Evolutionary conservation across 2,888 invertebrate species (phyloP).

Genomic region (Hemithea aestivaria): DNA sequence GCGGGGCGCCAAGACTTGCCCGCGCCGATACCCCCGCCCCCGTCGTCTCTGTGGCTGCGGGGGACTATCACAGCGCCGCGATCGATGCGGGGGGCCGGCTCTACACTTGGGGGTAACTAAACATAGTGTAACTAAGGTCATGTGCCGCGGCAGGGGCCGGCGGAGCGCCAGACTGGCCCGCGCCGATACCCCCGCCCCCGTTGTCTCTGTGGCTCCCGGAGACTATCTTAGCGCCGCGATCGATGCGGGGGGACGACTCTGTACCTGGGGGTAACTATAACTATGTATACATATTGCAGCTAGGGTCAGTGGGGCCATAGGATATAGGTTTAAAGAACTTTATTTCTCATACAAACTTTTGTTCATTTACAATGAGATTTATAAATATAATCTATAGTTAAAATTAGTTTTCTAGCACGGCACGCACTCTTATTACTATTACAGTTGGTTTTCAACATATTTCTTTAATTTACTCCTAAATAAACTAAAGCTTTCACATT

Average conservation of each 20-base stretch:
- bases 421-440: no score
- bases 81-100: conserved; percentile 87
- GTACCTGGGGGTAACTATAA: conserved; percentile 97
- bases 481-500: no score
- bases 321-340: no score
- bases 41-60: conserved; percentile 85
- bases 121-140: no score
- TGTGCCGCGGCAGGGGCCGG: conserved; percentile 81
- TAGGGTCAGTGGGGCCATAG: no score
- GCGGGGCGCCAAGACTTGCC: conserved; percentile 83
- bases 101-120: conserved; percentile 96
- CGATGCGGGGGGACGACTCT: conserved; percentile 87
- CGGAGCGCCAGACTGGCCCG: conserved; percentile 83
- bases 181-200: conserved; percentile 79
- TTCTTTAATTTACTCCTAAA: no score
- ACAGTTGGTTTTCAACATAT: no score
- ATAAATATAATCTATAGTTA: no score
- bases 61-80: conserved; percentile 94
- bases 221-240: conserved; percentile 94
- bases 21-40: conserved; percentile 80
- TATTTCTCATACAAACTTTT: no score
- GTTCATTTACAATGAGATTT: no score
- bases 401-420: no score
- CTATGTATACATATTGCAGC: no score
- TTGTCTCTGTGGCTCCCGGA: conserved; percentile 87